Conservation (phyloP, 1,140 invertebrate genomes). For the Zaprionus nigranus region DNA sequence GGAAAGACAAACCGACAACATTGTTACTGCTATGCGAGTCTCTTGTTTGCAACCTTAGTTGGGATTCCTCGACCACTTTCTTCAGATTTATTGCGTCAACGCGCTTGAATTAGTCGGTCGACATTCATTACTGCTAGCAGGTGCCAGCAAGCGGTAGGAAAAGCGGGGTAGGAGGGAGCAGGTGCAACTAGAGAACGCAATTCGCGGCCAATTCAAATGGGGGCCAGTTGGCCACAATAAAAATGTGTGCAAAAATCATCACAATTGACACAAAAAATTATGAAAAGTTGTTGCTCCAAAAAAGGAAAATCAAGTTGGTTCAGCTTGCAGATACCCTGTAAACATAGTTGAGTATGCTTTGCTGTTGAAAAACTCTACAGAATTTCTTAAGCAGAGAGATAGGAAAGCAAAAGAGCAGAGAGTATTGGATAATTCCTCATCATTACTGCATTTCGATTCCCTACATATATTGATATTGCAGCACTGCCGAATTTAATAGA, state of each 20-base stretch:
- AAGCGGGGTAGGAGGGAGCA: conserved; percentile 22
- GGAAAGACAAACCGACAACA: conserved; percentile 18
- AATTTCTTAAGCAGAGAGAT: no score
- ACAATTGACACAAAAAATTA: not conserved
- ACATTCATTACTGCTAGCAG: conserved; percentile 65
- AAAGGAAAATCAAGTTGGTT: not conserved
- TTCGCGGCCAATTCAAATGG: conserved; percentile 29
- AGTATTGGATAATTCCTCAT: no score
- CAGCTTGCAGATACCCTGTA: not conserved
- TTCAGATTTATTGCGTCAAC: conserved; percentile 78
- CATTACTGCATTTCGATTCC: no score
- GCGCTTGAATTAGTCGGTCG: conserved; percentile 48
- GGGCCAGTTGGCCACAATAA: conserved; percentile 26
- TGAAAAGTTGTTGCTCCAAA: not conserved
- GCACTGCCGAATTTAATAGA: no score
- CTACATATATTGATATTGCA: no score
- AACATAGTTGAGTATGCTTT: no score
- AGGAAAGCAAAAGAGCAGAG: no score
- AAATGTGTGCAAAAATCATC: conserved; percentile 24
- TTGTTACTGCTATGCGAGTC: conserved; percentile 1
- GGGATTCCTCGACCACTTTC: conserved; percentile 51
- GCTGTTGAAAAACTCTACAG: no score
- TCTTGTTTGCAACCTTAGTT: not conserved
- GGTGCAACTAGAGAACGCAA: not conserved
- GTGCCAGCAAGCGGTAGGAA: conserved; percentile 47